A percentile compares a stretch with the other conserved stretches of the same genome.
These are phyloP conservation scores for Tenebrosternarchus preto DNA, from an alignment of 2,113 vertebrate genomes.

Conservation along the genomic window DNA sequence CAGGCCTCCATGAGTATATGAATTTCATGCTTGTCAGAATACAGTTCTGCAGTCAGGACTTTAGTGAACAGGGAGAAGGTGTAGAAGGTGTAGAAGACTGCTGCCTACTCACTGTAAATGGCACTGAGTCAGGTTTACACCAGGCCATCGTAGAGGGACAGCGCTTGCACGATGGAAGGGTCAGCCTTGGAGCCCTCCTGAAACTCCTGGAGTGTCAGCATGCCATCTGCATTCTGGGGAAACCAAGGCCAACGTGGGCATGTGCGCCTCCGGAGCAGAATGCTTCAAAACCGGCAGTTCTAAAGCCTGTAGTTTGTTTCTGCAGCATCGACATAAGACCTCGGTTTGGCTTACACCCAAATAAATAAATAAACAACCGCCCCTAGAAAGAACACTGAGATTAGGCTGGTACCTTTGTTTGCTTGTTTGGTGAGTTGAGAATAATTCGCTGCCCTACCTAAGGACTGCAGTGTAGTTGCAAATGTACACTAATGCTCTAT, in stretches of 20 bases:
- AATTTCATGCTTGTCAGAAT: not conserved
- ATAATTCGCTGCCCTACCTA: no score
- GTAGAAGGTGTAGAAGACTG: not conserved
- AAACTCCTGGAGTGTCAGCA: conserved; percentile 96
- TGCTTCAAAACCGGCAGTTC: not conserved
- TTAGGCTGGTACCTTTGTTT: no score
- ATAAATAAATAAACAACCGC: not conserved
- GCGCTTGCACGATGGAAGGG: conserved; percentile 95
- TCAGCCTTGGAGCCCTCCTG: conserved; percentile 98
- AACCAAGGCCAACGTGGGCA: not conserved
- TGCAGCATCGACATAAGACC: no score
- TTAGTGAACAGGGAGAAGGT: not conserved
- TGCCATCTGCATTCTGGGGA: conserved; percentile 90
- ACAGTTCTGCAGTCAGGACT: not conserved
- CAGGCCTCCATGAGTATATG: not conserved
- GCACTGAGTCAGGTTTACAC: conserved; percentile 77
- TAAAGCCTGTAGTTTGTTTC: no score
- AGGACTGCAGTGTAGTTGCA: no score
- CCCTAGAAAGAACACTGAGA: no score
- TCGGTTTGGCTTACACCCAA: no score
- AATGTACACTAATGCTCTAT: not conserved
- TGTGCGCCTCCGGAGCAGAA: not conserved
- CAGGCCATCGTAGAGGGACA: conserved; percentile 96
- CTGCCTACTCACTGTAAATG: conserved; percentile 33
- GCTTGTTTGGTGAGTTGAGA: no score